Evolutionary conservation across 2,113 vertebrate genomes (phyloP).

Genomic region (Bubo scandiacus): DNA sequence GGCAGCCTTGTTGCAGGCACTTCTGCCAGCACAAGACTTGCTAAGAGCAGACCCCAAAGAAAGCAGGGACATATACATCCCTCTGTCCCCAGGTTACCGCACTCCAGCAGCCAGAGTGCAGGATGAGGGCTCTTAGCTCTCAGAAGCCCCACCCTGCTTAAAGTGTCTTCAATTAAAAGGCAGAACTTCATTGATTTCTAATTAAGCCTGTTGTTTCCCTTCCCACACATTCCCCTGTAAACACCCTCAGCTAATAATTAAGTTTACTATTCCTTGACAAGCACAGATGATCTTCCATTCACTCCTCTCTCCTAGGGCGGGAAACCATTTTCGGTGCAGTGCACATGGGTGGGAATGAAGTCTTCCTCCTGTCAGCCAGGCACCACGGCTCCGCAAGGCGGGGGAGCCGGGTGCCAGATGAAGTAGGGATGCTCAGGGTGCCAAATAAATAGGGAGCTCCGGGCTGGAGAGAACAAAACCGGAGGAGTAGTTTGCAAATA

Average conservation of each 20-base stretch:
- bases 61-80: neutral
- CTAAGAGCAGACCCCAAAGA: neutral
- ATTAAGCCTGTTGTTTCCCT: constrained; percentile 58
- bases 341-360: constrained; percentile 1
- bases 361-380: constrained; percentile 4
- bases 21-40: neutral
- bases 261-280: constrained; percentile 61
- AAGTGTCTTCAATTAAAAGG: constrained; percentile 55
- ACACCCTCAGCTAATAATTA: constrained; percentile 35
- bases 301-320: constrained; percentile 17
- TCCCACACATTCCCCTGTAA: constrained; percentile 28
- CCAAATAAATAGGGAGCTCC: neutral
- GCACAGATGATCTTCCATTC: constrained; percentile 49
- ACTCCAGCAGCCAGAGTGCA: neutral
- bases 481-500: neutral
- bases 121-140: neutral
- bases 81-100: neutral
- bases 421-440: neutral
- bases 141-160: neutral
- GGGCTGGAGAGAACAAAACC: neutral
- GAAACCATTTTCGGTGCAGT: neutral
- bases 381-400: neutral
- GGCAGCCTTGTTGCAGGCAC: neutral
- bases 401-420: neutral
- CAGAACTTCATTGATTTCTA: constrained; percentile 65